phyloP scores from a whole-genome alignment of 2,113 vertebrate species.

The Sula dactylatra region DNA sequence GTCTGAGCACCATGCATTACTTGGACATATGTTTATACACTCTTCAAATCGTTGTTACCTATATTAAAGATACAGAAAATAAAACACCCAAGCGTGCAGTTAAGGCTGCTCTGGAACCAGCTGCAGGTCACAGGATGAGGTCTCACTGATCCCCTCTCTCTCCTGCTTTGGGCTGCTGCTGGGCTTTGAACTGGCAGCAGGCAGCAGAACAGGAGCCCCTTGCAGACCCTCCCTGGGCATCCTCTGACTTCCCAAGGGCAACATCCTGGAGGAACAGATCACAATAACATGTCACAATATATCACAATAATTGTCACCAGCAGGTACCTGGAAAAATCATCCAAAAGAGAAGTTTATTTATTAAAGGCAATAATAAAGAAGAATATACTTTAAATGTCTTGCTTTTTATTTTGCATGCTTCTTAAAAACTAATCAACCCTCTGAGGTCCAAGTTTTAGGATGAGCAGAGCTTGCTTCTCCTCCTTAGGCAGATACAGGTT shows the following conservation, averaged over 20 bases:
- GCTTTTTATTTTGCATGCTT: neutral
- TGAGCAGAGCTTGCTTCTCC: neutral
- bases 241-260: neutral
- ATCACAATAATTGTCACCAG: neutral
- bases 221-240: neutral
- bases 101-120: neutral
- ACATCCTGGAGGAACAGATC: neutral
- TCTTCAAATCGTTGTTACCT: neutral
- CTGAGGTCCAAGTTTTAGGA: neutral
- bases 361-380: neutral
- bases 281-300: neutral
- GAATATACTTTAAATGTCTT: neutral
- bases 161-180: neutral
- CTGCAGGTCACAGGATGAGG: neutral
- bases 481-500: rapidly evolving
- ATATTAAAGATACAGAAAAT: neutral
- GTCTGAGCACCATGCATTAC: neutral
- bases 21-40: neutral
- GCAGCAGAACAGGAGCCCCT: neutral
- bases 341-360: neutral
- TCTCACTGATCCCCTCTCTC: neutral
- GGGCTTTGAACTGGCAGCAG: neutral
- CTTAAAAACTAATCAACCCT: neutral
- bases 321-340: neutral
- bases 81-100: rapidly evolving